A percentile compares a stretch with the other conserved stretches of the same genome.
Conservation (phyloP, 1,140 invertebrate genomes). For the Pentalonia nigronervosa region DNA sequence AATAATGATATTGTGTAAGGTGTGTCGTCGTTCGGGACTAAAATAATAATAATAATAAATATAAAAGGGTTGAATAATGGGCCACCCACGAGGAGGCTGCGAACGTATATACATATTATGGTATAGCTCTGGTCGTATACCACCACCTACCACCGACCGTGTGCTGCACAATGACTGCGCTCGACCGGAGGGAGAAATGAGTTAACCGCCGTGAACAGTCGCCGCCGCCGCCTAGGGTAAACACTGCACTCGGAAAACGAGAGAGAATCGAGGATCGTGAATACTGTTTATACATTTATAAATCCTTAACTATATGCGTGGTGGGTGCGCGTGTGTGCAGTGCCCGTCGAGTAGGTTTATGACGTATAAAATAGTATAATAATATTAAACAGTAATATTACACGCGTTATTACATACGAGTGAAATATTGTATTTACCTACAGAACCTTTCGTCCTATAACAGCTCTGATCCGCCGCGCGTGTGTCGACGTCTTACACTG, state of each 20-base stretch:
- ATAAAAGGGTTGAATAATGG: slow-evolving; percentile 21
- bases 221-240: background rate
- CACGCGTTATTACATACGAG: background rate
- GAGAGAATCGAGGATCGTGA: background rate
- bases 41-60: slow-evolving; percentile 1
- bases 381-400: background rate
- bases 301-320: too few relatives aligned
- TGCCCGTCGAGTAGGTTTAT: background rate
- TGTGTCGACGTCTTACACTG: background rate
- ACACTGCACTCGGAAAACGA: background rate
- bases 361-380: background rate
- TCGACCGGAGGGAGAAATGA: slow-evolving; percentile 38
- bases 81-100: slow-evolving; percentile 32
- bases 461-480: background rate
- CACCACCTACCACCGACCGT: background rate
- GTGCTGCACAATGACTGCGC: background rate
- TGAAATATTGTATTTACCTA: background rate
- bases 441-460: background rate
- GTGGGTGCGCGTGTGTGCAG: background rate
- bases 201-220: background rate
- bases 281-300: background rate
- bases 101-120: background rate
- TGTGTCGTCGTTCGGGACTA: background rate
- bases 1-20: background rate
- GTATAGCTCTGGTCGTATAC: background rate